Base-by-base conservation (phyloP, 2,888 invertebrate species). In the Hipparchia semele region DNA sequence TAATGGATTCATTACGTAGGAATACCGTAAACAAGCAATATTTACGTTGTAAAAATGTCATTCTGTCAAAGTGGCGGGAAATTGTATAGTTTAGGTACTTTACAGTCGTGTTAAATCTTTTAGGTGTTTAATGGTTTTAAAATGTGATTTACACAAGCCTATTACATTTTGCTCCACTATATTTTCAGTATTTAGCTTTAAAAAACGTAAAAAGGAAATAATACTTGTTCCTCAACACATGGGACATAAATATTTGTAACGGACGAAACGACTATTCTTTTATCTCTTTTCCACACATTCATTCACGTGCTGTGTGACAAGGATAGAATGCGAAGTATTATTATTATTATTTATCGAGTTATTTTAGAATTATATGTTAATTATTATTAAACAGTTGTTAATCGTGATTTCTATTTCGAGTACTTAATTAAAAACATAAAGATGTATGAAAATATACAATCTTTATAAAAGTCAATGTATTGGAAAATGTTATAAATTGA, bases 11-110 rank as follows among this genome's bases (percentile, higher is more conserved):
- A 53, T 49, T 39, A 53, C 53, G 13, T 64, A 62, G 10, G 9
- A 39, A 7, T 62, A 58, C 7, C 51, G 6, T 65, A 65, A 65
- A 53, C 46, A 53, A 56, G 53, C 68, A 23, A 51, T 71, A 60
- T 61, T 68, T 61, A 69, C 46, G 69, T 69, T 56, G 51, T 60
- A 39, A 49, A 70, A 13, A 54, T 71, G 58, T 9, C 51, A 53
- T 54, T 71, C 68, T 71, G 72, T 73, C 78, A 83, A 84, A 88
- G 84, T 90, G 90, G 90, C 90, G 90, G 90, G 90, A 90, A 90
- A 90, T 23, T 23, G 39, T 39, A 39, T 23, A 23, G 23, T 83
- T 75, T 75, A 64, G 39, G 1, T 69, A 72, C 70, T 71, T 72
- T 71, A 75, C 78, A 76, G 67, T 68, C 69, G 74, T 49, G 46